These are phyloP conservation scores for Nesogale talazaci DNA, from an alignment of 2,113 vertebrate genomes.

Conservation along the genomic window DNA sequence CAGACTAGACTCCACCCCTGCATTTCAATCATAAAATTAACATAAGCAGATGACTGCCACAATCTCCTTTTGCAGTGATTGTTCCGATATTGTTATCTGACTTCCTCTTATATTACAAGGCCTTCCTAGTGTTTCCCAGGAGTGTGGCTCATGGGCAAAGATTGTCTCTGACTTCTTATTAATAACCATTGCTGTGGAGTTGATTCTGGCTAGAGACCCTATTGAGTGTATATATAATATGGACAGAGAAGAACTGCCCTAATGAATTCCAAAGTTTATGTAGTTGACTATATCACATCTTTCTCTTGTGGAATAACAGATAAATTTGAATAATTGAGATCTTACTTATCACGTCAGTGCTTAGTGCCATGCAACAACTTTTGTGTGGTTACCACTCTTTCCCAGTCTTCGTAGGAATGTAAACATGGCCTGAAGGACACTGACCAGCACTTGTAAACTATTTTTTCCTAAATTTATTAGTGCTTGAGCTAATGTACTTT, in stretches of 20 bases:
- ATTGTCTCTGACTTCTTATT: neutral
- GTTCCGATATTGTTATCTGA: neutral
- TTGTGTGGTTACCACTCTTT: neutral
- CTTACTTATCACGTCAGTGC: neutral
- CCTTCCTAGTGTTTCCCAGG: neutral
- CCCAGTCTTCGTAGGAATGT: slow-evolving; percentile 34
- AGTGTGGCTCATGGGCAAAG: neutral
- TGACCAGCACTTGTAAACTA: slow-evolving; percentile 4
- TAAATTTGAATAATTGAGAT: neutral
- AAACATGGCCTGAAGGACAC: neutral
- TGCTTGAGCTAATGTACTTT: slow-evolving; percentile 59
- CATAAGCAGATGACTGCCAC: no score
- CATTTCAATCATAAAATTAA: no score
- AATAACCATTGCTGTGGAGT: neutral
- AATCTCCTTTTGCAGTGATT: neutral
- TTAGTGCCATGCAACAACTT: neutral
- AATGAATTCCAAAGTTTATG: neutral
- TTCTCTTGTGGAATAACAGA: neutral
- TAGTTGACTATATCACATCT: neutral
- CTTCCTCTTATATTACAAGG: neutral
- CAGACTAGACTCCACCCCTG: no score
- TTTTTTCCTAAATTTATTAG: slow-evolving; percentile 48
- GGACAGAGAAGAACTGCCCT: no score
- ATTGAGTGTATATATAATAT: no score
- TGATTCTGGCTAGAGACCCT: no score